Evolutionary conservation across 2,888 invertebrate species (phyloP), one percentile per base, ranked within the genome.

Genomic region (Dynastes maya): DNA sequence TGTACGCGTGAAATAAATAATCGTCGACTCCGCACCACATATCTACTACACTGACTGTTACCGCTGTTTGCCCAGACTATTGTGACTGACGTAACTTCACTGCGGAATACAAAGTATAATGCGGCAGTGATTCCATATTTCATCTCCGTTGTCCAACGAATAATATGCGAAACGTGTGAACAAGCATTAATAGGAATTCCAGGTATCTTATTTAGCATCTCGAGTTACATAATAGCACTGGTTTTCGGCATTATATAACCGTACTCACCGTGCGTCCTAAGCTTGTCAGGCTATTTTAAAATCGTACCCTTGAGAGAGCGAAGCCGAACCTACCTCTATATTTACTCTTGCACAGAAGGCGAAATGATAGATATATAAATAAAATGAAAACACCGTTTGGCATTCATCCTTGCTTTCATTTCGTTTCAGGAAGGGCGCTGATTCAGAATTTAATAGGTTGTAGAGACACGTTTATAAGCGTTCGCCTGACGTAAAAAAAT

Each of bases 341-440:
- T 49, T 27, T 51, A 40, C 32, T n/a, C 29, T 27, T 29, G 29
- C 27, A 51, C n/a, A 51, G 51, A 68, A 22, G 29, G 55, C 16
- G 55, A 27, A 68, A 68, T 51, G 68, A 29, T 51, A 51, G 51
- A 13, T 68, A 40, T 68, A 68, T 68, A 51, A 68, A 68, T 68
- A 68, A 53, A 49, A 51, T 22, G 49, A 27, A 68, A 68, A 68
- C 68, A 68, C n/a, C 51, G 29, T 29, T 68, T 68, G 51, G 68
- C 51, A 68, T 68, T 51, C 51, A 49, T 22, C 22, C 51, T 68
- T 11, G 51, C 22, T 51, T 68, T 68, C 45, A 13, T 51, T 51
- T 49, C 29, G 27, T 13, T 68, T 27, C 51, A 51, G 68, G n/a
- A 68, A 68, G 63, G 63, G 63, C 27, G 32, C 9, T 63, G 63